Evolutionary conservation across 2,888 invertebrate genomes (phyloP).

Genomic region (Zygogramma bicolorata): DNA sequence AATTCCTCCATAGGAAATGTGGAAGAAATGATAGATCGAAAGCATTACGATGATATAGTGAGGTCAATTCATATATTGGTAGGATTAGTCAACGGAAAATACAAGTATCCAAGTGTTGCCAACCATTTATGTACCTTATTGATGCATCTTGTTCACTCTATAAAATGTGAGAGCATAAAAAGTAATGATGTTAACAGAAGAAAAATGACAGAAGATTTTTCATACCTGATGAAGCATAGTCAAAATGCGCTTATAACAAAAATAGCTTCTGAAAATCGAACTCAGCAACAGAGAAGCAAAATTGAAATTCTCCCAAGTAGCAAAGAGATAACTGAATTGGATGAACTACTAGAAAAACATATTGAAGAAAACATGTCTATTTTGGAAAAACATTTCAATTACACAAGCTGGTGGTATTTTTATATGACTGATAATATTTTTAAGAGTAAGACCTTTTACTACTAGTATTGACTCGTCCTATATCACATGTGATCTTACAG

Average conservation of each 20-base stretch:
- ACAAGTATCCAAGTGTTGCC: constrained; percentile 15
- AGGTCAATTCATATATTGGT: background rate
- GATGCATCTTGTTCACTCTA: background rate
- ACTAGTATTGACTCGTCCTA: too few relatives aligned
- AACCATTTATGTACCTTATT: constrained; percentile 4
- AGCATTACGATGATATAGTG: background rate
- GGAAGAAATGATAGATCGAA: background rate
- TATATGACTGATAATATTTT: too few relatives aligned
- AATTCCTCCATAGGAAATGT: background rate
- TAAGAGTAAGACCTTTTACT: too few relatives aligned
- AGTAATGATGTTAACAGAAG: background rate
- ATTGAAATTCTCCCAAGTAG: background rate
- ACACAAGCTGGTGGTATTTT: background rate
- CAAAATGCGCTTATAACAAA: constrained; percentile 18
- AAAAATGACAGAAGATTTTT: background rate
- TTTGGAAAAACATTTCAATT: background rate
- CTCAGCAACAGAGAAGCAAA: constrained; percentile 12
- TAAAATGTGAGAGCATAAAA: background rate
- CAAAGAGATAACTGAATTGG: background rate
- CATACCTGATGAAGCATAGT: background rate
- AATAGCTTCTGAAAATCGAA: constrained; percentile 9
- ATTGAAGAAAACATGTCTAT: background rate
- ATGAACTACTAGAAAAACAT: background rate
- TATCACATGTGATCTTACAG: too few relatives aligned
- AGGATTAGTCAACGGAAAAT: constrained; percentile 12